Evolutionary conservation across 2,797 vertebrate species (phyloP).

Genomic region (Acropternis orthonyx): DNA sequence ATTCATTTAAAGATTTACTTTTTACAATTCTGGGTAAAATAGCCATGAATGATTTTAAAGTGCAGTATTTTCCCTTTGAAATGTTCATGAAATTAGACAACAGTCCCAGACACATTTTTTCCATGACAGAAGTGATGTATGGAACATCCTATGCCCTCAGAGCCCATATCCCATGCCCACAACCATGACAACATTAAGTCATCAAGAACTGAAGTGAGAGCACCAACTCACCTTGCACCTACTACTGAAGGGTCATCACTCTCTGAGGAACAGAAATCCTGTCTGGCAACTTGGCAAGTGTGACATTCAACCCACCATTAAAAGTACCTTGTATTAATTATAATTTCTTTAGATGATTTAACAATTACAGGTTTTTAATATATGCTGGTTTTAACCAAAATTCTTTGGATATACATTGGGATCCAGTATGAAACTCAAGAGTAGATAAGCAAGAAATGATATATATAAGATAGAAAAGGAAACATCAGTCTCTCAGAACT

Average conservation of each 20-base stretch:
- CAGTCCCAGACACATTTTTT: not conserved
- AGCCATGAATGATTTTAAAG: not conserved
- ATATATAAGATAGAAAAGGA: not conserved
- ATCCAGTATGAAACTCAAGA: not conserved
- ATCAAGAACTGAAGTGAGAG: not conserved
- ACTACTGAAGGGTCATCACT: not conserved
- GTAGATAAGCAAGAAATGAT: not conserved
- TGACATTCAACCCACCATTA: not conserved
- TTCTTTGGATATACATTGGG: not conserved
- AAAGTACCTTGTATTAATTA: not conserved
- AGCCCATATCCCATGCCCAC: not conserved
- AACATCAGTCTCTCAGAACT: not conserved
- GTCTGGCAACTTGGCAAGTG: too few species aligned
- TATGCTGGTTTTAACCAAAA: not conserved
- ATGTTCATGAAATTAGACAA: not conserved
- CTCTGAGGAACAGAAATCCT: not conserved
- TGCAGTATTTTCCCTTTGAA: not conserved
- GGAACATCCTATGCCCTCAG: not conserved
- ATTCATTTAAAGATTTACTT: not conserved
- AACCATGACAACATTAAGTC: not conserved
- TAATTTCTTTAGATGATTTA: not conserved
- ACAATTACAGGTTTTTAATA: not conserved
- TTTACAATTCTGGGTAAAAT: not conserved
- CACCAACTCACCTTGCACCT: not conserved
- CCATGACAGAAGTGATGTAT: not conserved